A percentile compares a stretch with the other conserved stretches of the same genome.
phyloP scores from a whole-genome alignment of 1,140 invertebrate genomes.

The Phocides pigmalion region DNA sequence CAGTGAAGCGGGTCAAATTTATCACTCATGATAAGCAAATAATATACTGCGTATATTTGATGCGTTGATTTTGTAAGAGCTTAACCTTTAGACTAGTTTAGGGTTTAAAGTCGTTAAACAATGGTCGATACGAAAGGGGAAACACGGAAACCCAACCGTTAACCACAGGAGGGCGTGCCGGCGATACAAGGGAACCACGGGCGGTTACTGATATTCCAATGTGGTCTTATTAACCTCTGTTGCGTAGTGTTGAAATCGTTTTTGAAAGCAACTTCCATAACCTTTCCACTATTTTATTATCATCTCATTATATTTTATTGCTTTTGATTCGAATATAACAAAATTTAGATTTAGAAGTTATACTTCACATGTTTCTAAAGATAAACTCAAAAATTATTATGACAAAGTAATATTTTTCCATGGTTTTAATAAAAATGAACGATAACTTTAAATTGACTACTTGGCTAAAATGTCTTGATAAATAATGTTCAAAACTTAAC shows the following conservation, averaged over 20 bases:
- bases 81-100: slow-evolving; percentile 10
- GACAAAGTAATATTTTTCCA: not conserved
- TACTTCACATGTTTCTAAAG: not conserved
- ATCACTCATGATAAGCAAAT: not conserved
- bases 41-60: too few relatives aligned
- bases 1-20: not conserved
- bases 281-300: slow-evolving; percentile 2
- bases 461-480: not conserved
- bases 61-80: not conserved
- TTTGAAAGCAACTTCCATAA: not conserved
- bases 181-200: slow-evolving; percentile 7
- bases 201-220: slow-evolving; percentile 19
- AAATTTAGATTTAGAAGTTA: too few relatives aligned
- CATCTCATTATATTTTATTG: not conserved
- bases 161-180: slow-evolving; percentile 13
- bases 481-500: not conserved
- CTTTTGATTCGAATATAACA: not conserved
- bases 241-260: slow-evolving; percentile 19
- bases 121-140: not conserved
- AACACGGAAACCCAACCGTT: not conserved
- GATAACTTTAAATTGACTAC: not conserved
- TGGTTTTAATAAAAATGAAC: not conserved
- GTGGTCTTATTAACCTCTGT: slow-evolving; percentile 3
- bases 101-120: not conserved
- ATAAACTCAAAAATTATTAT: not conserved